These are phyloP conservation scores for Heteromyza rotundicornis DNA, from an alignment of 2,888 invertebrate species.

Conservation along the genomic window DNA sequence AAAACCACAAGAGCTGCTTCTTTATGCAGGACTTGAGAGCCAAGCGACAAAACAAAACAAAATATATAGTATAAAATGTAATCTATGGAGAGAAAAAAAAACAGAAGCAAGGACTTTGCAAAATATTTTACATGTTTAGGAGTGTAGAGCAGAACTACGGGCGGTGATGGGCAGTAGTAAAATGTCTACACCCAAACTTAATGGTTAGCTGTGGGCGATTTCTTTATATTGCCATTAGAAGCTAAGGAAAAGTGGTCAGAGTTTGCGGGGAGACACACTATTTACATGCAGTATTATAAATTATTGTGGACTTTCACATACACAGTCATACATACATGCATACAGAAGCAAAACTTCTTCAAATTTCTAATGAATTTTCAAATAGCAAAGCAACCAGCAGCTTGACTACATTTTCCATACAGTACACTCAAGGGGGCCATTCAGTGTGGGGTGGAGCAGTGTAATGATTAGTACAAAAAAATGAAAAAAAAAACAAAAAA, in stretches of 20 bases:
- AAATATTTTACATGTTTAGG: neutral
- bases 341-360: constrained; percentile 34
- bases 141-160: neutral
- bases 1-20: constrained; percentile 31
- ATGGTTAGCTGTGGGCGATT: constrained; percentile 29
- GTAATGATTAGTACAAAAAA: too few relatives aligned
- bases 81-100: too few relatives aligned
- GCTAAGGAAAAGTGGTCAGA: too few relatives aligned
- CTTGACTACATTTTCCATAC: too few relatives aligned
- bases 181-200: too few relatives aligned
- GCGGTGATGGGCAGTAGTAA: neutral
- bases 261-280: neutral
- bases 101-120: neutral
- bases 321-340: too few relatives aligned
- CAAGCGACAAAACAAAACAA: too few relatives aligned
- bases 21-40: constrained; percentile 27
- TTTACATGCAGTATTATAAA: neutral
- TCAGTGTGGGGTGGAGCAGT: too few relatives aligned
- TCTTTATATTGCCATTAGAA: constrained; percentile 12
- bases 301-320: neutral
- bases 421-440: too few relatives aligned
- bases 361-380: constrained; percentile 38
- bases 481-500: too few relatives aligned
- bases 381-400: too few relatives aligned
- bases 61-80: too few relatives aligned